Evolutionary conservation across 2,113 vertebrate species (phyloP), one percentile per base, ranked within the genome.

Genomic region (Acrocephalus arundinaceus): DNA sequence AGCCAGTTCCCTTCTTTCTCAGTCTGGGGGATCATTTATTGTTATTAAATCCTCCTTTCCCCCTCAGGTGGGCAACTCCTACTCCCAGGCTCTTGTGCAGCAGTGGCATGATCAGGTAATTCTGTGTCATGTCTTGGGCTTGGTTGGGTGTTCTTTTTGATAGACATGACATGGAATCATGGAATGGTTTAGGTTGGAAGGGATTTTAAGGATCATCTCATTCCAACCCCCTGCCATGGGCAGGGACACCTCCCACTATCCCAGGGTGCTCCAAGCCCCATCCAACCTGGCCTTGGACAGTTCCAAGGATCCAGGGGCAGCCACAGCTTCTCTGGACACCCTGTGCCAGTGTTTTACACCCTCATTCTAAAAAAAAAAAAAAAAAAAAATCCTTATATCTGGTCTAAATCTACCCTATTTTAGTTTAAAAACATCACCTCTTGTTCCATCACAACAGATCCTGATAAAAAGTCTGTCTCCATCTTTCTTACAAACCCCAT

Each of bases 231-330:
- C 24, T 83, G 39, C 9, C n/a, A 27, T 27, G 24, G 46, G 1
- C 48, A 48, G 30, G 39, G 30, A 13, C 18, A 35, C 0, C 4
- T 83, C 0, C 10, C 25, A 43, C 21, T 13, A 6, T 1, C 20
- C 41, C 55, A 76, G 30, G 17, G 0, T 31, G 20, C 17, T 62
- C 17, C 55, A 49, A 62, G 13, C 11, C 21, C 25, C 0, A 0
- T 55, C 25, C 79, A 43, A 0, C 25, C 41, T 31, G 30, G 30
- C 8, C 48, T 70, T 27, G 63, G 5, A 23, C 35, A 43, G 8
- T 62, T 49, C 9, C 71, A 83, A 30, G 41, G 41, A 62, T 35
- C 30, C 70, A 39, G 41, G 17, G 3, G 21, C 39, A 76, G 41
- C 6, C 71, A 16, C 63, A 83, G 31, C 41, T 84, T 27, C 63